Percentiles rank a stretch among this genome's conserved stretches.
phyloP scores from a whole-genome alignment of 2,888 invertebrate genomes.

The Thereva unica region DNA sequence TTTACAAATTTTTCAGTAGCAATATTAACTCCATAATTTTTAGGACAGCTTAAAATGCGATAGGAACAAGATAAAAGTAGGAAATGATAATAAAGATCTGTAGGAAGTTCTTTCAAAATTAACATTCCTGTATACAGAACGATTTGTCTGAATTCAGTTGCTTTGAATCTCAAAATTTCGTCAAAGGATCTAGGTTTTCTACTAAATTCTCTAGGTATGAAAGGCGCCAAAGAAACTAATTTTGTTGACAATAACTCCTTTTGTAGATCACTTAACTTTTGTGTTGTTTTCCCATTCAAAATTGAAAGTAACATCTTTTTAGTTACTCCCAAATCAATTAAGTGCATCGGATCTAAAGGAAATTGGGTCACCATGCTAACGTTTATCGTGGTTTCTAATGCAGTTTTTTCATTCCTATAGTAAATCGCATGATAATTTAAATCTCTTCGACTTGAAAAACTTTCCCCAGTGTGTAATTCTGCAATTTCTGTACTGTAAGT shows the following conservation, averaged over 20 bases:
- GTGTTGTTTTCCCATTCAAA: too few relatives aligned
- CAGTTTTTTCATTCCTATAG: neutral
- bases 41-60: slow-evolving; percentile 3
- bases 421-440: neutral
- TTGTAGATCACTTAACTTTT: too few relatives aligned
- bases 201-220: too few relatives aligned
- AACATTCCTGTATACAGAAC: neutral
- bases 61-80: slow-evolving; percentile 9
- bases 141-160: too few relatives aligned
- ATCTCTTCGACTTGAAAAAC: slow-evolving; percentile 1
- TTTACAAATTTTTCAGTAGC: slow-evolving; percentile 4
- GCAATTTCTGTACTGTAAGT: slow-evolving; percentile 11
- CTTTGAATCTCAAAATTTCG: too few relatives aligned
- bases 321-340: neutral
- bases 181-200: too few relatives aligned
- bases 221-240: too few relatives aligned
- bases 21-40: slow-evolving; percentile 1
- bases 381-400: slow-evolving; percentile 7
- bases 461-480: slow-evolving; percentile 1
- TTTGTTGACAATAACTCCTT: too few relatives aligned
- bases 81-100: slow-evolving; percentile 12
- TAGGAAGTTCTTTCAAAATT: neutral
- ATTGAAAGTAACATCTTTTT: slow-evolving; percentile 5
- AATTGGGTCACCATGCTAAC: neutral
- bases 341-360: slow-evolving; percentile 11